A percentile compares a stretch with the other conserved stretches of the same genome.
Evolutionary conservation across 2,888 invertebrate genomes (phyloP).

Genomic region (Eilema depressum): DNA sequence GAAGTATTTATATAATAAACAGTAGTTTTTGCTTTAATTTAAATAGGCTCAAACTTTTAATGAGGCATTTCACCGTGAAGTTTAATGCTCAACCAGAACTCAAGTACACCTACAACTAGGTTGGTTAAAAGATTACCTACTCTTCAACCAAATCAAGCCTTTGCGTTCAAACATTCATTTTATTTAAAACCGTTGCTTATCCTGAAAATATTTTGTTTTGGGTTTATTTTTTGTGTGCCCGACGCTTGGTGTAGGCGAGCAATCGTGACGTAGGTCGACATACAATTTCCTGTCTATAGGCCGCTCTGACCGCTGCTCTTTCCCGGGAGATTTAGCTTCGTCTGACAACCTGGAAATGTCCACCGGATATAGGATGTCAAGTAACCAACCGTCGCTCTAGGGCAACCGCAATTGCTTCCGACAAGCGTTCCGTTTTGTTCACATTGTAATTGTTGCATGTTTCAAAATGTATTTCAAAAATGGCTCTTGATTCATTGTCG

Average conservation of each 20-base stretch:
- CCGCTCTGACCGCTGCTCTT: slow-evolving; percentile 76
- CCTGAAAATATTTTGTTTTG: slow-evolving; percentile 41
- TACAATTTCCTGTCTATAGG: slow-evolving; percentile 80
- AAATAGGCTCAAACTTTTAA: neutral
- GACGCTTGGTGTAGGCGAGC: slow-evolving; percentile 53
- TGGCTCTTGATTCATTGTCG: too few relatives aligned
- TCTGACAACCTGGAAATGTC: slow-evolving; percentile 77
- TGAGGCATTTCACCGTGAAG: neutral
- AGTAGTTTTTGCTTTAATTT: slow-evolving; percentile 2
- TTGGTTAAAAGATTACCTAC: slow-evolving; percentile 27
- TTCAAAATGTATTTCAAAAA: neutral
- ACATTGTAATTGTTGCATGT: slow-evolving; percentile 18
- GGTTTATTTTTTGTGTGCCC: slow-evolving; percentile 53
- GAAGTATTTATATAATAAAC: too few relatives aligned
- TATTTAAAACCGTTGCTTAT: slow-evolving; percentile 37
- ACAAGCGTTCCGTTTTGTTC: slow-evolving; percentile 47
- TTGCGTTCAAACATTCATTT: slow-evolving; percentile 28
- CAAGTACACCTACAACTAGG: slow-evolving; percentile 18
- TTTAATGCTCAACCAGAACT: slow-evolving; percentile 17
- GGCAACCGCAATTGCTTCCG: slow-evolving; percentile 78
- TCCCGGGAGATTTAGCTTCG: slow-evolving; percentile 71
- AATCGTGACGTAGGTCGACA: slow-evolving; percentile 79
- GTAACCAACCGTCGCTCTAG: slow-evolving; percentile 69
- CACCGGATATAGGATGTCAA: slow-evolving; percentile 82
- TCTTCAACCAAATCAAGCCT: slow-evolving; percentile 22